Evolutionary conservation across 2,113 vertebrate species (phyloP).

Genomic region (Dermatemys mawii): DNA sequence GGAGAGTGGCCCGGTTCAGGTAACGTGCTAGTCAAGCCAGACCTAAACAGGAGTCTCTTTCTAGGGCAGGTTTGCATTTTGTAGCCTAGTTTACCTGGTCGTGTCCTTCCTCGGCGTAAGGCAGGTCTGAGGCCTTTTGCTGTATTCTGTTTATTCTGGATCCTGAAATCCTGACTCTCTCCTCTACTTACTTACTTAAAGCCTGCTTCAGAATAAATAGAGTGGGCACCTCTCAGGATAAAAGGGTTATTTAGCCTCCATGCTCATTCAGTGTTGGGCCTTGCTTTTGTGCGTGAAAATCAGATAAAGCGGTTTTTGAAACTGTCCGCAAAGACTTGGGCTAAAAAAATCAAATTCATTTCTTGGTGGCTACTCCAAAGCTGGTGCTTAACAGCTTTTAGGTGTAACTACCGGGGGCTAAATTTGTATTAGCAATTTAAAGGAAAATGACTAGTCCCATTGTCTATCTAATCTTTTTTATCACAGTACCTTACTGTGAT

Average conservation of each 20-base stretch:
- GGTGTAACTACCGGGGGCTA: accelerated
- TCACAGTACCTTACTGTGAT: neutral
- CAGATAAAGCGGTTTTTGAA: neutral
- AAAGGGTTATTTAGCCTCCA: neutral
- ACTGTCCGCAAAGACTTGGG: neutral
- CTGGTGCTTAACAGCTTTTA: no score
- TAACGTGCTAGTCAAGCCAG: no score
- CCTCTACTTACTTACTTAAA: no score
- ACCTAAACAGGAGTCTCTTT: no score
- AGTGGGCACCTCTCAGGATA: neutral
- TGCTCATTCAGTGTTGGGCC: neutral
- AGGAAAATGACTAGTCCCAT: neutral
- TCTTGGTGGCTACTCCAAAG: neutral
- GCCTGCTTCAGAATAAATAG: neutral
- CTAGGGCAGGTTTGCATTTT: no score
- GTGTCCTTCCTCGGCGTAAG: no score
- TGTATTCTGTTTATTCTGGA: no score
- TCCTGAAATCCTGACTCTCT: no score
- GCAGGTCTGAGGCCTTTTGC: no score
- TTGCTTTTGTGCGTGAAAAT: accelerated
- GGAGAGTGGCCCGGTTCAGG: no score
- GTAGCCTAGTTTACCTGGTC: no score
- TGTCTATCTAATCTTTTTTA: no score
- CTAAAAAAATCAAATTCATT: neutral
- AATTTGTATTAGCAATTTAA: accelerated